Evolutionary conservation across 1,140 invertebrate species (phyloP), one percentile per base, ranked within the genome.

Genomic region (Cydia strobilella): DNA sequence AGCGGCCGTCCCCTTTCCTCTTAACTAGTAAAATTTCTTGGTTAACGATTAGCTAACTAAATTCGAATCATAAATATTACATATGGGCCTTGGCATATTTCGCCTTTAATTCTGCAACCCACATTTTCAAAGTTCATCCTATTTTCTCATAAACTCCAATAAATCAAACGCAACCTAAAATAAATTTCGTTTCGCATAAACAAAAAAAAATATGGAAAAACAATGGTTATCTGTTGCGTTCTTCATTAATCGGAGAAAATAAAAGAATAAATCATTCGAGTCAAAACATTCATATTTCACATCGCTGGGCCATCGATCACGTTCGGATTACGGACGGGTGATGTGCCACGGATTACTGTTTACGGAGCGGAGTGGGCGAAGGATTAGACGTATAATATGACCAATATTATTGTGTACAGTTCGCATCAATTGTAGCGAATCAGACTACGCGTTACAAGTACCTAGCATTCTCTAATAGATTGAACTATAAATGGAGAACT

Each of bases 181-280:
- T 6, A 31, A 25, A 20, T 59, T 59, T 20, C 15, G 54, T 59
- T 59, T 59, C 9, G 18, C 20, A 59, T 59, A 59, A 59, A 59
- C 20, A 59, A 59, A 59, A 59, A 23, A 20, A 54, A 15, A 2
- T 39, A 39, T 20, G 6, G 6, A 20, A 54, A 54, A 54, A 59
- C 20, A 59, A 59, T n/a, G 65, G 6, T 12, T 69, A 69, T 69
- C 65, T n/a, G 65, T 69, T 35, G 65, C 65, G 31, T 69, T 69
- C 15, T 18, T 18, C 63, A 69, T 18, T 69, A 69, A 69, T 35
- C 65, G 65, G 65, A 69, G 25, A 59, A 69, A 69, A 69, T 35
- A 69, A 69, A 69, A 39, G 65, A 69, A 69, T 69, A 69, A 69
- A 69, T 69, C 65, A 39, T 20, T 35, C 31, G 9, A 35, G 31